These are phyloP conservation scores for Berghia stephanieae DNA, from an alignment of 1,140 invertebrate species.

Conservation along the genomic window DNA sequence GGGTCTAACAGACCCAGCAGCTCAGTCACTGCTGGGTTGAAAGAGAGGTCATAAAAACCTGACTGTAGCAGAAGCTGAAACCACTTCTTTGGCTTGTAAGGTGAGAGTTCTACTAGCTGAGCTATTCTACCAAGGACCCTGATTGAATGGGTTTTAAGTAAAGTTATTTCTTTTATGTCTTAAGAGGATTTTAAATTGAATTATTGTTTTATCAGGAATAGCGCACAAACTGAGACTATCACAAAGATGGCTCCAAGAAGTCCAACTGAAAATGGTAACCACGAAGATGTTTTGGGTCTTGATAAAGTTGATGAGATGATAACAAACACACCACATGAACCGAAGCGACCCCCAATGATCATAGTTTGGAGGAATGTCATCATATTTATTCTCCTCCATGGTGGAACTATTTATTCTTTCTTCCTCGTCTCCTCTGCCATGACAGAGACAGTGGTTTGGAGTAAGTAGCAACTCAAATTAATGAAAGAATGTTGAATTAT, in stretches of 20 bases:
- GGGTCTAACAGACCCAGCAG: no score
- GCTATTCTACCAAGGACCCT: no score
- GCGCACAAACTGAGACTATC: background rate
- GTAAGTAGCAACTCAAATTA: slow-evolving; percentile 71
- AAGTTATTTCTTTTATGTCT: no score
- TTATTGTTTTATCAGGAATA: slow-evolving; percentile 14
- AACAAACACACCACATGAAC: slow-evolving; percentile 25
- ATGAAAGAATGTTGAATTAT: background rate
- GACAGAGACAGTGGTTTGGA: slow-evolving; percentile 78
- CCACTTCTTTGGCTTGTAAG: no score
- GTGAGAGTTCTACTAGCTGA: no score
- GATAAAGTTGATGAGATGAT: slow-evolving; percentile 34
- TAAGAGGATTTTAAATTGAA: no score
- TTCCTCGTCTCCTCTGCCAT: slow-evolving; percentile 85
- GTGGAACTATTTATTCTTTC: slow-evolving; percentile 84
- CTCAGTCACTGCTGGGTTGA: no score
- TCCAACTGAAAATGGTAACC: slow-evolving; percentile 22
- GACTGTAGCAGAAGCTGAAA: no score
- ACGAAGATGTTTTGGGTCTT: slow-evolving; percentile 33
- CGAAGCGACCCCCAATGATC: slow-evolving; percentile 57
- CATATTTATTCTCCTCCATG: slow-evolving; percentile 85
- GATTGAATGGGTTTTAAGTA: no score
- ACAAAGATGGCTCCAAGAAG: slow-evolving; percentile 39
- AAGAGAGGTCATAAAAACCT: no score
- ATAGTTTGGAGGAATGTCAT: slow-evolving; percentile 95